Evolutionary conservation across 1,140 invertebrate species (phyloP).

Genomic region (Drosophila santomea): DNA sequence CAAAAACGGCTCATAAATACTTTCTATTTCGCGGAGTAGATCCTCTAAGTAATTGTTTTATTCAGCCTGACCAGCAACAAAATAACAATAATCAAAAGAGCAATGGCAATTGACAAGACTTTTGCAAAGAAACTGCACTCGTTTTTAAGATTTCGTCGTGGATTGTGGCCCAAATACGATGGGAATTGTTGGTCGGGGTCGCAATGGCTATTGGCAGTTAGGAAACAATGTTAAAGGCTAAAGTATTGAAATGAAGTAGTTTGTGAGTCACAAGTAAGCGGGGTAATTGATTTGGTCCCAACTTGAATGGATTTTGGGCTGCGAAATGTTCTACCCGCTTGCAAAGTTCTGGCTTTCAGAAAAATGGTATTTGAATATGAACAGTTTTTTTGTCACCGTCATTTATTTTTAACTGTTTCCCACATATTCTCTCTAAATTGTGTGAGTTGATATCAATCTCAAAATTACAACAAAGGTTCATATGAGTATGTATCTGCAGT

Average conservation of each 20-base stretch:
- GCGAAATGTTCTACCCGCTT: no score
- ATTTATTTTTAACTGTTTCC: no score
- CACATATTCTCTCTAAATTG: no score
- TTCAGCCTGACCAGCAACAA: conserved; percentile 13
- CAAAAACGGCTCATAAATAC: conserved; percentile 2
- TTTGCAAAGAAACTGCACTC: conserved; percentile 54
- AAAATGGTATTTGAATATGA: no score
- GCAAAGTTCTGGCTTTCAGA: no score
- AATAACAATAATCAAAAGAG: conserved; percentile 25
- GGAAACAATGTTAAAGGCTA: conserved; percentile 12
- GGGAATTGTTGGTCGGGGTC: conserved; percentile 10
- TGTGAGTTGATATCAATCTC: no score
- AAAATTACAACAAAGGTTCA: no score
- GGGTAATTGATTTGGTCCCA: background rate
- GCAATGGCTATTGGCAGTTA: background rate
- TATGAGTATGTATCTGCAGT: no score
- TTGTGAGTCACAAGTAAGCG: conserved; percentile 12
- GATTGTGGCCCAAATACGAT: conserved; percentile 42
- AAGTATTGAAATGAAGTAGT: background rate
- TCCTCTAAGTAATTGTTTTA: background rate
- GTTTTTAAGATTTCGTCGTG: conserved; percentile 26
- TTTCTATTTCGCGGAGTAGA: conserved; percentile 50
- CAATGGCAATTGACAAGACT: conserved; percentile 45
- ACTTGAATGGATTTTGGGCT: background rate
- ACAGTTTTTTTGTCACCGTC: no score